Conservation (phyloP, 2,113 vertebrate species). For the Litocranius walleri region DNA sequence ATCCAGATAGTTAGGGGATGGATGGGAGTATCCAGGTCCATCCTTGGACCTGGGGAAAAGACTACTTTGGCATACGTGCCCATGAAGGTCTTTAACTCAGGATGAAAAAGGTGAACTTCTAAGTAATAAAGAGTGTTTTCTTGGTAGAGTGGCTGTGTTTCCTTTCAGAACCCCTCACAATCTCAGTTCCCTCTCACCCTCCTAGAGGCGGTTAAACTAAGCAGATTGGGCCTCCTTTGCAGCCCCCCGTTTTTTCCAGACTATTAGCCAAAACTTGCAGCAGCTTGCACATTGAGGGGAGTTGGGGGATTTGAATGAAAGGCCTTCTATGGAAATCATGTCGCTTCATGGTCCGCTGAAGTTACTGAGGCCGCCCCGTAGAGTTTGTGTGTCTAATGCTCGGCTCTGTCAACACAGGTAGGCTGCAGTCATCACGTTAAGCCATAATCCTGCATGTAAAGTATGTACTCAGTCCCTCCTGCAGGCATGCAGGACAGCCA, state of each 20-base stretch:
- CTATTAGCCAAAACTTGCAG: background rate
- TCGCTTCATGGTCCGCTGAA: conserved; percentile 34
- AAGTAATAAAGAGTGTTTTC: background rate
- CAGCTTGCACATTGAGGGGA: background rate
- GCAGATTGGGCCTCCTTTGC: background rate
- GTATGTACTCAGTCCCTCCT: conserved; percentile 50
- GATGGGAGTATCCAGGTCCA: background rate
- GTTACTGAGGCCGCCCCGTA: background rate
- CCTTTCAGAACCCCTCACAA: background rate
- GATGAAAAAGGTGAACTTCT: background rate
- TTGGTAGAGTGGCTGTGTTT: background rate
- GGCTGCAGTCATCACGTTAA: background rate
- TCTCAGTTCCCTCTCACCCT: background rate
- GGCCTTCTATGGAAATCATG: background rate
- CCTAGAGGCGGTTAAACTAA: background rate
- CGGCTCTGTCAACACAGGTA: conserved; percentile 27
- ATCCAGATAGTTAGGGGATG: background rate
- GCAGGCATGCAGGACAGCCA: background rate
- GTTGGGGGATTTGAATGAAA: background rate
- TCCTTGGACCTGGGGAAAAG: background rate
- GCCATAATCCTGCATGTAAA: conserved; percentile 1
- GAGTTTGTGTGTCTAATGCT: conserved; percentile 3
- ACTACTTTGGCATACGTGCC: background rate
- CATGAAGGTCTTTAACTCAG: background rate
- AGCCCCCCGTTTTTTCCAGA: background rate